These are phyloP conservation scores for Ascaphus truei DNA, from an alignment of 2,113 vertebrate genomes.

Conservation along the genomic window DNA sequence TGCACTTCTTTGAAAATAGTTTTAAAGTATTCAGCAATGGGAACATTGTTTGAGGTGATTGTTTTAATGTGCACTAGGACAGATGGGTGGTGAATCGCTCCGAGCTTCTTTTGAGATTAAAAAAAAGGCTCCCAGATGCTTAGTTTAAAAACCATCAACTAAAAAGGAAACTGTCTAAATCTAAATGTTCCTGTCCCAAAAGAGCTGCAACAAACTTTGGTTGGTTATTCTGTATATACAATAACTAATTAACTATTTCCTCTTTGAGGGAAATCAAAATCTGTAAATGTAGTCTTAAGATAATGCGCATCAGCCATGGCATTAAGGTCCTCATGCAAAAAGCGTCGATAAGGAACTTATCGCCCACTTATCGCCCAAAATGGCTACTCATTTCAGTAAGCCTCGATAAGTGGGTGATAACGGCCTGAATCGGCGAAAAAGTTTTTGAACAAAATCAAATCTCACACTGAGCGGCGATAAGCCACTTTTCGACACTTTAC, in stretches of 20 bases:
- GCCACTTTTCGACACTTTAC: too few relatives aligned
- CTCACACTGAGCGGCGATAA: too few relatives aligned
- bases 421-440: too few relatives aligned
- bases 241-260: background rate
- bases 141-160: background rate
- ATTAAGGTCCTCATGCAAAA: too few relatives aligned
- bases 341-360: too few relatives aligned
- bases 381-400: too few relatives aligned
- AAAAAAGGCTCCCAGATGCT: slow-evolving; percentile 15
- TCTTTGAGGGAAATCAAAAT: too few relatives aligned
- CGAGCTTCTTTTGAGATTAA: background rate
- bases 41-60: slow-evolving; percentile 25
- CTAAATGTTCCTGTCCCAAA: background rate
- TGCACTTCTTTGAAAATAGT: slow-evolving; percentile 9
- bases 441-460: too few relatives aligned
- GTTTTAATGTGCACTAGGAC: slow-evolving; percentile 16
- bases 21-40: slow-evolving; percentile 2
- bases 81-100: slow-evolving; percentile 15
- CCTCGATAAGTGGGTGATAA: too few relatives aligned
- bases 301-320: too few relatives aligned
- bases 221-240: background rate
- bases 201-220: background rate
- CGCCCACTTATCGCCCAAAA: too few relatives aligned
- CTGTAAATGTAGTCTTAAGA: too few relatives aligned
- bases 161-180: background rate